Evolutionary conservation across 2,113 vertebrate genomes (phyloP).

Genomic region (Atlantisia rogersi): DNA sequence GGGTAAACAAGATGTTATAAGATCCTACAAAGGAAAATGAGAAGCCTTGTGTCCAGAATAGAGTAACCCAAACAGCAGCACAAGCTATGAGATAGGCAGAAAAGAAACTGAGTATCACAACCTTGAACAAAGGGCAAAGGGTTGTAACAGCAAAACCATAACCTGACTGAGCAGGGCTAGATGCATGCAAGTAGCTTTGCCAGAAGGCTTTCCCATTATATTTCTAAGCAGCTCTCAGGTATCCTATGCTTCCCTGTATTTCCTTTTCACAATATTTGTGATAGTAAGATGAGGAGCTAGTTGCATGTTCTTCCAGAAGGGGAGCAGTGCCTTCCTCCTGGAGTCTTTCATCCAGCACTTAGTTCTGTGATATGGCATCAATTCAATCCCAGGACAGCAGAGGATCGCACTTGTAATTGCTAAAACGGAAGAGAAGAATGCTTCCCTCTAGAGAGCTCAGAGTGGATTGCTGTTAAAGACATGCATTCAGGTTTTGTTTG

Average conservation of each 20-base stretch:
- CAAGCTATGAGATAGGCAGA: background rate
- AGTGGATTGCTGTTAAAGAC: background rate
- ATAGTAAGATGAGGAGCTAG: background rate
- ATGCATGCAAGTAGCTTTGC: accelerated
- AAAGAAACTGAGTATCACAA: background rate
- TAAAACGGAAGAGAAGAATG: background rate
- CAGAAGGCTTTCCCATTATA: background rate
- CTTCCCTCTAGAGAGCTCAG: background rate
- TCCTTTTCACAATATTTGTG: background rate
- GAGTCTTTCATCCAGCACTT: background rate
- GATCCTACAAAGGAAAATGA: background rate
- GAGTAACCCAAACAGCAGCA: background rate
- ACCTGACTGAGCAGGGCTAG: background rate
- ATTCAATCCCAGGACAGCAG: background rate
- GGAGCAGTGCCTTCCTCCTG: background rate
- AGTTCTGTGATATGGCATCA: background rate
- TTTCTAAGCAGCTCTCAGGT: background rate
- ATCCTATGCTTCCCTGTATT: background rate
- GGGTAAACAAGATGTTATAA: background rate
- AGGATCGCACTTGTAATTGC: background rate
- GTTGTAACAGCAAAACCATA: background rate
- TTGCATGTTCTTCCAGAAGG: background rate
- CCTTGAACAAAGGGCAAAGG: background rate
- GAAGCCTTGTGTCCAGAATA: background rate
- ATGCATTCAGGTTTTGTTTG: background rate